phyloP scores from a whole-genome alignment of 1,140 invertebrate genomes.

The Gyrodactylus salaris region DNA sequence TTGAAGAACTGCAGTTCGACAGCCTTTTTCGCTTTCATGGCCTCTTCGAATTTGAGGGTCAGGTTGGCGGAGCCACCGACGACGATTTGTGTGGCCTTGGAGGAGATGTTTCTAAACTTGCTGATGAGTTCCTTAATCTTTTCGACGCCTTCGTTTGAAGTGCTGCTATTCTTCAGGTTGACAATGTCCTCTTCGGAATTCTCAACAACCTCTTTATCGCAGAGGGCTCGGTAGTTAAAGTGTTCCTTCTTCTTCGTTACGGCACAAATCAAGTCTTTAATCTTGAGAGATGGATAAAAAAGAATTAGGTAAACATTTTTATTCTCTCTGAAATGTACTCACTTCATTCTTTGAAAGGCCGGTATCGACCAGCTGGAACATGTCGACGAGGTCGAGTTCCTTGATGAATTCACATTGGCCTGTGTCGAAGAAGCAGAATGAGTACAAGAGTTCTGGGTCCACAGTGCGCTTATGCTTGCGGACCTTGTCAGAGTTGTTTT shows the following conservation, averaged over 20 bases:
- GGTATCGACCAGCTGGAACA: not conserved
- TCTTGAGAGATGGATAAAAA: not conserved
- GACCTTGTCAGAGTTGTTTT: not conserved
- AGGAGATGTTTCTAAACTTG: not conserved
- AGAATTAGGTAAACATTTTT: not conserved
- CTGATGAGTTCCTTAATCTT: not conserved
- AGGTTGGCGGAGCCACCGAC: not conserved
- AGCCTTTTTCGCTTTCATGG: not conserved
- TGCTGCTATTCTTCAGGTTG: not conserved
- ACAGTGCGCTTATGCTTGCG: not conserved
- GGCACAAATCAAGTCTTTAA: constrained; percentile 9
- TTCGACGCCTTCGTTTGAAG: not conserved
- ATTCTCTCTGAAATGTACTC: not conserved
- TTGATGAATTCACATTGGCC: not conserved
- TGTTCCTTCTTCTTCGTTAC: constrained; percentile 23
- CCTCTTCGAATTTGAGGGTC: not conserved
- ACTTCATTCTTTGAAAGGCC: not conserved
- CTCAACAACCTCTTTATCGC: constrained; percentile 1
- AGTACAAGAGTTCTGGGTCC: not conserved
- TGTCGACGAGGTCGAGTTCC: constrained; percentile 1
- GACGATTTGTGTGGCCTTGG: not conserved
- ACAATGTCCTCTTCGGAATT: not conserved
- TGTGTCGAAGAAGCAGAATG: not conserved
- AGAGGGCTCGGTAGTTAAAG: not conserved
- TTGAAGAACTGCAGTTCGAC: not conserved